Evolutionary conservation across 2,888 invertebrate species (phyloP).

Genomic region (Cacoxenus indagator): DNA sequence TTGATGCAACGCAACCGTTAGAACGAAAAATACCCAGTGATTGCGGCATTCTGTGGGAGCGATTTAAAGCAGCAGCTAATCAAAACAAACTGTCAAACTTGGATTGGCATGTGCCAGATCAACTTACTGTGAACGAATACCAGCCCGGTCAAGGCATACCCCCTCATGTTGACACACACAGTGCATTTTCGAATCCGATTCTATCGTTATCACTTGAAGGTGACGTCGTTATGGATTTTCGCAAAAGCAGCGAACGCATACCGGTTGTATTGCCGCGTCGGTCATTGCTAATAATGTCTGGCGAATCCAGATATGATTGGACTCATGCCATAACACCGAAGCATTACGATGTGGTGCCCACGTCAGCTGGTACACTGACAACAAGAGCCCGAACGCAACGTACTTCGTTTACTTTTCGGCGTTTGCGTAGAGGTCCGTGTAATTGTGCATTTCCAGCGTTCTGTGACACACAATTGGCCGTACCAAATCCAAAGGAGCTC

Average conservation of each 20-base stretch:
- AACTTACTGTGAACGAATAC: constrained; percentile 88
- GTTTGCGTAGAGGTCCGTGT: constrained; percentile 75
- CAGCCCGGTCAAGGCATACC: constrained; percentile 94
- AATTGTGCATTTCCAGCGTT: constrained; percentile 75
- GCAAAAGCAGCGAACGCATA: constrained; percentile 74
- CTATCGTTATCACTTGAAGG: constrained; percentile 87
- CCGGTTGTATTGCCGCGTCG: constrained; percentile 78
- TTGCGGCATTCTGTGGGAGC: constrained; percentile 77
- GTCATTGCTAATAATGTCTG: constrained; percentile 85
- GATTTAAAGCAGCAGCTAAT: constrained; percentile 69
- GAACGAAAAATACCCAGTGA: constrained; percentile 78
- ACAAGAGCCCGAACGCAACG: constrained; percentile 74
- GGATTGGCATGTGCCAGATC: constrained; percentile 76
- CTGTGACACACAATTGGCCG: constrained; percentile 75
- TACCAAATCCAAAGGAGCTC: constrained; percentile 31
- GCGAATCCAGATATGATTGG: constrained; percentile 86
- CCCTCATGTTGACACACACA: constrained; percentile 94
- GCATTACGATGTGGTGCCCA: constrained; percentile 81
- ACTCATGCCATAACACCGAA: constrained; percentile 90
- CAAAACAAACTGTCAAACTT: constrained; percentile 53
- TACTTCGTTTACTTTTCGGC: constrained; percentile 90
- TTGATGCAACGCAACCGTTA: constrained; percentile 80
- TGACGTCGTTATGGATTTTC: constrained; percentile 91
- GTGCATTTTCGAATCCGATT: constrained; percentile 91
- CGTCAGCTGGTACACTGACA: constrained; percentile 72